Conservation (phyloP, 2,113 vertebrate genomes). For the Phaetusa simplex region DNA sequence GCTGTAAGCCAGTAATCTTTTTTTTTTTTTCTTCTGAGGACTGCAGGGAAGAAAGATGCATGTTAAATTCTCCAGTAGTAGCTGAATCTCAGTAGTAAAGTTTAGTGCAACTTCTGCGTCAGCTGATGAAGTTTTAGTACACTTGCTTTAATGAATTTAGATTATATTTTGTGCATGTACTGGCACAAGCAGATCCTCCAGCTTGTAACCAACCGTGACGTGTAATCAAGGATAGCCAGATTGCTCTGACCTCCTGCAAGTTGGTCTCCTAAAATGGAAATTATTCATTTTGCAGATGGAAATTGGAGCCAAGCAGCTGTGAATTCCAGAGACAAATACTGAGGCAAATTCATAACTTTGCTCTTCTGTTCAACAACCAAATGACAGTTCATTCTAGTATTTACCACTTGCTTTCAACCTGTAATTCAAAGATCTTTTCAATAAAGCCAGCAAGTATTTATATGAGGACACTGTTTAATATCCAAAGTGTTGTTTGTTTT, state of each 20-base stretch:
- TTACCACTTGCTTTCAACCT: not conserved
- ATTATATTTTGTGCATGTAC: not conserved
- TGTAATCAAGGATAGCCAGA: not conserved
- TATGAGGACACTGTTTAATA: not conserved
- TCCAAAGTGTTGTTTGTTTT: not conserved
- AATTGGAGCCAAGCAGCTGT: slow-evolving; percentile 47
- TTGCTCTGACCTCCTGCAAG: slow-evolving; percentile 2
- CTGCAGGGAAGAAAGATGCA: not conserved
- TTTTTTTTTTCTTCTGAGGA: not conserved
- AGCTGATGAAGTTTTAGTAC: not conserved
- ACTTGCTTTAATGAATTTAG: not conserved
- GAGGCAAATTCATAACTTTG: not conserved
- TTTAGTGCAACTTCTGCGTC: not conserved
- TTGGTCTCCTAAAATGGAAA: slow-evolving; percentile 47
- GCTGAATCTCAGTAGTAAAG: not conserved
- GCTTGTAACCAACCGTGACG: not conserved
- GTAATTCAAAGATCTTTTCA: not conserved
- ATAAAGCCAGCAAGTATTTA: not conserved
- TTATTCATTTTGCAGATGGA: slow-evolving; percentile 37
- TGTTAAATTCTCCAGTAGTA: not conserved
- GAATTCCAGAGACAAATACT: slow-evolving; percentile 31
- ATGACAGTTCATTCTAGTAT: not conserved
- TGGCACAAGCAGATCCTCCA: not conserved
- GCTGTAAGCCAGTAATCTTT: not conserved
- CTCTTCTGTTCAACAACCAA: not conserved